phyloP scores from a whole-genome alignment of 2,888 invertebrate species.

The Apomyelois bistriatella region DNA sequence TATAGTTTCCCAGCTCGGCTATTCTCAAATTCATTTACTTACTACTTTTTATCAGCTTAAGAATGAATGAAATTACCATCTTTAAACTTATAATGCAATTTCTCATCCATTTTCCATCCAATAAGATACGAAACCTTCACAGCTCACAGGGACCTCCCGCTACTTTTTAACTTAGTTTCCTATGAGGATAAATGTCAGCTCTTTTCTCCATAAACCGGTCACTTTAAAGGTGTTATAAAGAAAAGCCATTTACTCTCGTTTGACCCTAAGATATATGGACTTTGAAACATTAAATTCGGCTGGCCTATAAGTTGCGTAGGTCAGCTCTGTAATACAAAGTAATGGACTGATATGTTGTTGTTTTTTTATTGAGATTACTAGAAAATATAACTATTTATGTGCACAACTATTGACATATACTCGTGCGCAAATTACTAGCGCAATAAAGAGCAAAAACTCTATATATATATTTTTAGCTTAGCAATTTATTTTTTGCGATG shows the following conservation, averaged over 20 bases:
- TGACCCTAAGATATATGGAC: conserved; percentile 49
- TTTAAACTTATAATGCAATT: neutral
- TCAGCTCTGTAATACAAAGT: neutral
- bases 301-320: conserved; percentile 13
- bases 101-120: neutral
- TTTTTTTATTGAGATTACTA: too few relatives aligned
- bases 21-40: neutral
- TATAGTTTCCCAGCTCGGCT: too few relatives aligned
- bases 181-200: conserved; percentile 61
- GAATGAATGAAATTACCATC: neutral
- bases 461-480: too few relatives aligned
- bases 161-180: conserved; percentile 26
- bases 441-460: too few relatives aligned
- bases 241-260: conserved; percentile 53
- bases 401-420: too few relatives aligned
- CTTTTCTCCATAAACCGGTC: conserved; percentile 59
- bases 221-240: conserved; percentile 51
- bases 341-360: neutral
- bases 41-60: neutral
- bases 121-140: neutral
- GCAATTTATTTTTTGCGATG: too few relatives aligned
- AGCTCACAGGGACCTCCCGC: neutral
- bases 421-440: too few relatives aligned
- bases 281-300: conserved; percentile 27
- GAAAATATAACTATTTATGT: too few relatives aligned